A percentile compares a stretch with the other conserved stretches of the same genome.
Evolutionary conservation across 2,888 invertebrate species (phyloP).

Genomic region (Dolichopus griseipennis): DNA sequence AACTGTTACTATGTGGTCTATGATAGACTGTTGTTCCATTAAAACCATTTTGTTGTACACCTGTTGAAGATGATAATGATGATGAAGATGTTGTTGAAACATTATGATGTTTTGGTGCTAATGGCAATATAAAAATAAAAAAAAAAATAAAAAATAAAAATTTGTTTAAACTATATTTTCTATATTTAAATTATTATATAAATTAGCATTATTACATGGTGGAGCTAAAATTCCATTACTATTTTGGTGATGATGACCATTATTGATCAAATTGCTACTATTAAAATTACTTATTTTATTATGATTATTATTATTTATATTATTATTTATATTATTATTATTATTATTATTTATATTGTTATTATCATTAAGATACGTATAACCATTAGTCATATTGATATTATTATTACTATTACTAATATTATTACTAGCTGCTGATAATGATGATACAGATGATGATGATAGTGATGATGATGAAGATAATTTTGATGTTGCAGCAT

Average conservation of each 20-base stretch:
- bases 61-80: background rate
- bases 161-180: too few species aligned
- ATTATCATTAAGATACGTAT: background rate
- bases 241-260: constrained; percentile 8
- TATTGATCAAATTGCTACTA: background rate
- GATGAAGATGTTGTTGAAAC: background rate
- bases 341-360: constrained; percentile 8
- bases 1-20: background rate
- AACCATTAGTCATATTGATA: constrained; percentile 14
- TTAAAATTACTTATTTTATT: constrained; percentile 10
- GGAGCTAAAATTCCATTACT: constrained; percentile 3
- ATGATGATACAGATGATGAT: constrained; percentile 19
- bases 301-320: constrained; percentile 19
- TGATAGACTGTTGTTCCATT: background rate
- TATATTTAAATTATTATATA: background rate
- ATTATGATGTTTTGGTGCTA: background rate
- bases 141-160: background rate
- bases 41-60: background rate
- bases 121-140: background rate
- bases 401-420: constrained; percentile 19
- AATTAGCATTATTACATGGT: background rate
- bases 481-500: constrained; percentile 35
- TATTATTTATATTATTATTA: constrained; percentile 9
- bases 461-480: constrained; percentile 18
- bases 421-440: constrained; percentile 19